Conservation (phyloP, 2,113 vertebrate genomes). For the Proteles cristata region DNA sequence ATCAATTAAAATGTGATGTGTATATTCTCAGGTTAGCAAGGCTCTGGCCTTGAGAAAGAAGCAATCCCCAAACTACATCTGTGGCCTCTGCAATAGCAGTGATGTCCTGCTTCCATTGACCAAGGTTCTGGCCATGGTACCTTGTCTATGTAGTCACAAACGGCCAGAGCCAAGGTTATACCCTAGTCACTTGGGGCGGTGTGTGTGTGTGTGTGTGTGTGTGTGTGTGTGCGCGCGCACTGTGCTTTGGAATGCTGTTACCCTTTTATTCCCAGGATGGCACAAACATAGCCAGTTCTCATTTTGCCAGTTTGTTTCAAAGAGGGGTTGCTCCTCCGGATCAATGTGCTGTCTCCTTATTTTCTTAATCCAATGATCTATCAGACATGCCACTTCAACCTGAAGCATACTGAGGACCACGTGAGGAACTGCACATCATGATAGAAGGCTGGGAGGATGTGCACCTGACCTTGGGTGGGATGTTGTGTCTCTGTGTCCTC, state of each 20-base stretch:
- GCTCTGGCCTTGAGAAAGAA: background rate
- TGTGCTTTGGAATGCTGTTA: background rate
- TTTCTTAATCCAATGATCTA: background rate
- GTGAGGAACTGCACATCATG: rapidly evolving
- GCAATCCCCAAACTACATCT: background rate
- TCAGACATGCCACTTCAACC: background rate
- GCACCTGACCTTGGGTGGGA: background rate
- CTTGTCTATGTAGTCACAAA: background rate
- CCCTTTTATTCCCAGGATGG: background rate
- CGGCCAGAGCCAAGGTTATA: background rate
- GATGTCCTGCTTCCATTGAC: background rate
- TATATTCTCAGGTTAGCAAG: background rate
- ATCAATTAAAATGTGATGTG: background rate
- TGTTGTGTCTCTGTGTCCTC: background rate
- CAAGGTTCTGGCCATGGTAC: background rate
- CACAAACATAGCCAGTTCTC: background rate
- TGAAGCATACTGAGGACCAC: background rate
- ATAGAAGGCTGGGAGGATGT: background rate
- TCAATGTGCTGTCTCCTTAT: background rate
- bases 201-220: no score
- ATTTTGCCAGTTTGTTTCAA: background rate
- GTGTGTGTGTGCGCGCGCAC: no score
- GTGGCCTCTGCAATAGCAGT: no score
- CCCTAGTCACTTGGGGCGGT: background rate
- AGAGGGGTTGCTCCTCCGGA: background rate